Conservation (phyloP, 2,113 vertebrate genomes). For the Erpornis zantholeuca region DNA sequence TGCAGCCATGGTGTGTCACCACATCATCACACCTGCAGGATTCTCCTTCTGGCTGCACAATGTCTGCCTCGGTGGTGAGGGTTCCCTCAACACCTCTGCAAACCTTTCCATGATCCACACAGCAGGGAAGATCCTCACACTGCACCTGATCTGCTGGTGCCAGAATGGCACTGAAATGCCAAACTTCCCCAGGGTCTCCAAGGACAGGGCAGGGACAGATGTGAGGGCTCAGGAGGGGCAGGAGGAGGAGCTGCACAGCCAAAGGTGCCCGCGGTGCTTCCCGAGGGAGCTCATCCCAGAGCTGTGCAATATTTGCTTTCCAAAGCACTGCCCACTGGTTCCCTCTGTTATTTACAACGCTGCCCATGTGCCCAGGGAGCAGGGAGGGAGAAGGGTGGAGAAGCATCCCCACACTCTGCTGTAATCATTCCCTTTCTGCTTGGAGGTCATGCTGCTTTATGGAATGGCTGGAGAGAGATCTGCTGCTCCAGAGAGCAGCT, state of each 20-base stretch:
- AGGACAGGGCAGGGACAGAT: rapidly evolving
- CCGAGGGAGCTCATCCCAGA: neutral
- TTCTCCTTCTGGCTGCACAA: too few species aligned
- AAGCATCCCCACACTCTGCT: neutral
- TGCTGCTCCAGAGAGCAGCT: constrained; percentile 18
- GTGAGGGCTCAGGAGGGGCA: neutral
- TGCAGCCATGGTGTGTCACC: neutral
- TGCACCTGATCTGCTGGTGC: neutral
- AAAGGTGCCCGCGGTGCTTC: neutral
- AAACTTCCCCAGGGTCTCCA: rapidly evolving
- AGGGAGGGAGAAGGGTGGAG: neutral
- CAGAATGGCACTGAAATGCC: neutral
- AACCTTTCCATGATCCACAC: rapidly evolving
- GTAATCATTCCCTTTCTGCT: neutral
- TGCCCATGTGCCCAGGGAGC: neutral
- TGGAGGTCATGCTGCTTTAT: neutral
- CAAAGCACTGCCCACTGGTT: neutral
- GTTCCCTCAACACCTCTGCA: neutral
- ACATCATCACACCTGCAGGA: too few species aligned
- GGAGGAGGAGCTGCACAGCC: neutral
- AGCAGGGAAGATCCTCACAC: rapidly evolving
- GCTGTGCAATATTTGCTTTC: too few species aligned
- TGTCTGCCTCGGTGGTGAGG: neutral
- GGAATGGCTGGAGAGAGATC: neutral
- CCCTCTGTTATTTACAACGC: neutral